Conservation (phyloP, 2,888 invertebrate species). For the Cerastis rubricosa region DNA sequence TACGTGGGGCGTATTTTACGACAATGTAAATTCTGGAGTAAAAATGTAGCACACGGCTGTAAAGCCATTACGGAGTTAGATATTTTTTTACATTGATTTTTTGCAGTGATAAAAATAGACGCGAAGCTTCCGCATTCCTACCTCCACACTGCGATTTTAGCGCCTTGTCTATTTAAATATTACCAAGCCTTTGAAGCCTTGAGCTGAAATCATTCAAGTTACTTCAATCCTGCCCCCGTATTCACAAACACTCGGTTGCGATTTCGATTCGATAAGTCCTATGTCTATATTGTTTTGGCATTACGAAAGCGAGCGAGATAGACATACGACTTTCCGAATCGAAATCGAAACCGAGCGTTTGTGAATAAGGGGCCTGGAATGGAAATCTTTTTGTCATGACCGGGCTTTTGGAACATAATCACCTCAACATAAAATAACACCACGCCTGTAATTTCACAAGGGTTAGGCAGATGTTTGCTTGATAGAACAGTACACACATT, state of each 20-base stretch:
- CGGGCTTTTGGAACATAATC: neutral
- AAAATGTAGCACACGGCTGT: conserved; percentile 36
- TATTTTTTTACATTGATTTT: conserved; percentile 46
- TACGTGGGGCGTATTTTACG: conserved; percentile 54
- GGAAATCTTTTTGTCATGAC: neutral
- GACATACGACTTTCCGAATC: too few species aligned
- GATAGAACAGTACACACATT: neutral
- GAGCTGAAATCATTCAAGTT: conserved; percentile 4
- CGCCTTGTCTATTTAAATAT: conserved; percentile 15
- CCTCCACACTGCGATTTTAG: neutral
- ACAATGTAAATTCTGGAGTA: conserved; percentile 54
- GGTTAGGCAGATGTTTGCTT: neutral
- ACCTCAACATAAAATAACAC: neutral
- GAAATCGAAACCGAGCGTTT: too few species aligned
- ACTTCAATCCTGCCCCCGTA: neutral
- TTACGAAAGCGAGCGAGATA: too few species aligned
- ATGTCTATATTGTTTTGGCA: too few species aligned
- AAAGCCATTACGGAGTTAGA: conserved; percentile 35
- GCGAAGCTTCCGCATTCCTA: conserved; percentile 9
- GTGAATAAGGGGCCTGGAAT: too few species aligned
- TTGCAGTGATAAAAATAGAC: conserved; percentile 29
- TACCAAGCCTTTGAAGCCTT: neutral
- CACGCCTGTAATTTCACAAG: neutral
- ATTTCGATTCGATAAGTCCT: too few species aligned
- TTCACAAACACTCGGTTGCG: too few species aligned